Percentiles rank a stretch among this genome's conserved stretches.
Evolutionary conservation across 2,797 vertebrate species (phyloP).

Genomic region (Onychomys arenicola): DNA sequence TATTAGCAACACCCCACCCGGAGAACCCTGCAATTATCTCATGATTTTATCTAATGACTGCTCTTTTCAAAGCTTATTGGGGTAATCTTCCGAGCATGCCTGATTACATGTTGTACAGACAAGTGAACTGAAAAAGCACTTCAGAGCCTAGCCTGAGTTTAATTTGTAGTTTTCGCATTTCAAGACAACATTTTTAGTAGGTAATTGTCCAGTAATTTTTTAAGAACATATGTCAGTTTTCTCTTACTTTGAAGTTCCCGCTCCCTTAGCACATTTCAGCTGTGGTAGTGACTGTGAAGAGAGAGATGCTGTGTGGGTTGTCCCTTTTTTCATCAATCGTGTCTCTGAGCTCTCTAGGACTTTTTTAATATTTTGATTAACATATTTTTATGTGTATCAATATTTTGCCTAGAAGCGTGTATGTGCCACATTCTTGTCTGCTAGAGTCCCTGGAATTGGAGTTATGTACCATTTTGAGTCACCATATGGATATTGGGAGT

Average conservation of each 20-base stretch:
- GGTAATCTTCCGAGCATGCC: constrained; percentile 78
- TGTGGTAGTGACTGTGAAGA: neutral
- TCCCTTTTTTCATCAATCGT: neutral
- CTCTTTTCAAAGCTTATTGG: constrained; percentile 80
- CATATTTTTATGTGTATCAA: neutral
- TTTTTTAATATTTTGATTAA: neutral
- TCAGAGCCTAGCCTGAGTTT: constrained; percentile 79
- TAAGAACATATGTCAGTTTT: constrained; percentile 68
- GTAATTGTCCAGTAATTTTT: constrained; percentile 67
- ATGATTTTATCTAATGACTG: constrained; percentile 81
- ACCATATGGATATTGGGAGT: neutral
- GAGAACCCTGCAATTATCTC: constrained; percentile 81
- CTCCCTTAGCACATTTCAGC: neutral
- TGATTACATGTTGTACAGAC: constrained; percentile 81
- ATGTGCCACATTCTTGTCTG: neutral
- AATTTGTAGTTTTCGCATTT: constrained; percentile 80
- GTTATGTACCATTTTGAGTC: neutral
- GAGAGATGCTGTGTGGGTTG: neutral
- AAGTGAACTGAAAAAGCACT: constrained; percentile 72
- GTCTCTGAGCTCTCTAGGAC: neutral
- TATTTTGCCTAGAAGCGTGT: neutral
- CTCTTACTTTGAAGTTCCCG: constrained; percentile 44
- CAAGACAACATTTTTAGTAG: constrained; percentile 68
- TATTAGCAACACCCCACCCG: constrained; percentile 66
- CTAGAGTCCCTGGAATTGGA: neutral